These are phyloP conservation scores for Rachycentron canadum DNA, from an alignment of 2,797 vertebrate genomes.

Conservation along the genomic window DNA sequence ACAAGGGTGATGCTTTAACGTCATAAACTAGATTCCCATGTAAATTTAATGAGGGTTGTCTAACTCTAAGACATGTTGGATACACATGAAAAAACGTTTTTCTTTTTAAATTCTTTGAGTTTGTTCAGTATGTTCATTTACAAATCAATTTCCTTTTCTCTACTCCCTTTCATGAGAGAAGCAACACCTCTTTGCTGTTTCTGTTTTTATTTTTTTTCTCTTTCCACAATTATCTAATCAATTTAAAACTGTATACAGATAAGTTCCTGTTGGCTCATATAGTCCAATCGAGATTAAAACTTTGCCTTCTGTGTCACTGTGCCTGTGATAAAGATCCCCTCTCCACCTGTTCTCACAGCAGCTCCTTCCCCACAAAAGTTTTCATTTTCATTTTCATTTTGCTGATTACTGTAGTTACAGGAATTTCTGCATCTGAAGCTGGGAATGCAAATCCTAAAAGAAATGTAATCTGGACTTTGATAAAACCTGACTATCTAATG, in stretches of 20 bases:
- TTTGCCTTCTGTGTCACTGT: neutral
- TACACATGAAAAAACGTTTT: neutral
- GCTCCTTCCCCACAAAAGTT: neutral
- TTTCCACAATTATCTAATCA: conserved; percentile 12
- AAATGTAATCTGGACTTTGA: conserved; percentile 17
- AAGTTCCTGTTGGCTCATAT: conserved; percentile 1
- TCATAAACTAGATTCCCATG: neutral
- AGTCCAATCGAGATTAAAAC: conserved; percentile 11
- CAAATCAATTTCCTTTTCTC: conserved; percentile 5
- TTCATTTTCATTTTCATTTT: conserved; percentile 28
- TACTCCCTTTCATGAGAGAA: conserved; percentile 23
- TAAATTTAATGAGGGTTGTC: neutral
- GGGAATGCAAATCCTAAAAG: conserved; percentile 9
- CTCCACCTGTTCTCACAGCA: conserved; percentile 7
- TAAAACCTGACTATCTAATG: neutral
- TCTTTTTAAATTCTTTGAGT: too few relatives aligned
- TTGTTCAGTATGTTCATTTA: neutral
- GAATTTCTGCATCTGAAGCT: neutral
- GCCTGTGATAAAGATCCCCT: neutral
- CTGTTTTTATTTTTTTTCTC: neutral
- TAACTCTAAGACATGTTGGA: neutral
- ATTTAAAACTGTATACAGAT: neutral
- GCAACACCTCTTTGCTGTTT: conserved; percentile 2
- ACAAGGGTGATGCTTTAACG: neutral
- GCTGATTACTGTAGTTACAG: neutral